Evolutionary conservation across 1,140 invertebrate genomes (phyloP).

Genomic region (Glossosoma conforme): DNA sequence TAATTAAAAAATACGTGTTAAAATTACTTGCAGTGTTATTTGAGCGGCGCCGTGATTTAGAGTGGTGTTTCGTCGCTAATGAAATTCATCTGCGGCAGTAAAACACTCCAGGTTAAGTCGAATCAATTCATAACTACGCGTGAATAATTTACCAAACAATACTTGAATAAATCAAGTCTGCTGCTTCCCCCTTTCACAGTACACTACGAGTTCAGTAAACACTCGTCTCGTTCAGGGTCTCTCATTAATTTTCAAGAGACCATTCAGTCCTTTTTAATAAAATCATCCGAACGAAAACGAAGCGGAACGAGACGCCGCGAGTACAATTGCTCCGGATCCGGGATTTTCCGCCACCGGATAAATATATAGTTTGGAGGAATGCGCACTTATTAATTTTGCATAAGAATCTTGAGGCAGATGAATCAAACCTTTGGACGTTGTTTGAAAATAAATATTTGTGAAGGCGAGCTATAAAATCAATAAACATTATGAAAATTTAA

Average conservation of each 20-base stretch:
- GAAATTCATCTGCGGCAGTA: constrained; percentile 5
- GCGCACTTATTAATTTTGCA: too few relatives aligned
- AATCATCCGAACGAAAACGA: constrained; percentile 19
- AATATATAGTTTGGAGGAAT: constrained; percentile 11
- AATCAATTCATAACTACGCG: constrained; percentile 30
- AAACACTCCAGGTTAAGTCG: constrained; percentile 2
- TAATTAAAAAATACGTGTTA: too few relatives aligned
- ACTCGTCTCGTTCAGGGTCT: constrained; percentile 18
- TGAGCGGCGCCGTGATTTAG: too few relatives aligned
- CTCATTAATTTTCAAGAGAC: constrained; percentile 30
- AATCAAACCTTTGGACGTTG: too few relatives aligned
- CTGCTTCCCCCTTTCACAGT: constrained; percentile 5
- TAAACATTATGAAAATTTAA: too few relatives aligned
- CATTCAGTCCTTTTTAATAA: constrained; percentile 18
- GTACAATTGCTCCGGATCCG: constrained; percentile 4
- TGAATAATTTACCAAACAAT: constrained; percentile 28
- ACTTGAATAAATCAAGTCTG: constrained; percentile 26
- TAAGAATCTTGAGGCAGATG: too few relatives aligned
- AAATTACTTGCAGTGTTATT: too few relatives aligned
- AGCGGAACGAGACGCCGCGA: not conserved
- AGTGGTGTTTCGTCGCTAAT: too few relatives aligned
- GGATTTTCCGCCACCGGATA: constrained; percentile 7
- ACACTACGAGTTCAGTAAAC: constrained; percentile 26
- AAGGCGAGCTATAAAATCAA: too few relatives aligned
- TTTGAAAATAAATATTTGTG: too few relatives aligned